Evolutionary conservation across 2,888 invertebrate genomes (phyloP), one percentile per base, ranked within the genome.

Genomic region (Amaurobius ferox): DNA sequence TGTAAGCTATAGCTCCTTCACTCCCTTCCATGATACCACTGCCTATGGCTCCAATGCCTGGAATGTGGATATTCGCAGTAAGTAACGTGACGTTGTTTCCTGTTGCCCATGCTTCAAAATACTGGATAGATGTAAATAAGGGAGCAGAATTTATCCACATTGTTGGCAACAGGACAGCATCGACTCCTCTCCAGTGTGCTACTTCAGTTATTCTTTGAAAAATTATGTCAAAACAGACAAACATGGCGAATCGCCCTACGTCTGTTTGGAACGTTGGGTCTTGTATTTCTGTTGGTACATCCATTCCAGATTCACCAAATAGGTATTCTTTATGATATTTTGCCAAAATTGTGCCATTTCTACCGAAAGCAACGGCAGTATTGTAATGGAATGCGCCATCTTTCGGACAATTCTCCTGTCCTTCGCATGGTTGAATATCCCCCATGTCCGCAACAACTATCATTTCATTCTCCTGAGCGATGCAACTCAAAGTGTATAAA

Each of bases 71-170:
- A 19, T 95, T 95, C 1, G 96, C 92, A 0, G 94, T 94, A 13
- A 96, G 90, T 1, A 96, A 92, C 90, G 95, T 95, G 0, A 95
- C 94, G 79, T 95, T 92, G 90, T 94, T 92, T 0, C 93, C 92
- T 80, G 93, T 93, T 0, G 96, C 93, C 93, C 94, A 96, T 5
- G 94, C 93, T 80, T 94, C 93, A 90, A 96, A 96, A 2, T 93
- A 92, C 90, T 95, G 94, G 0, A 94, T 92, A 67, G 94, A 70
- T 23, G 74, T 19, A 6, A 71, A 32, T 90, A 94, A 95, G 0
- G 97, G 97, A 83, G 96, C 90, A 90, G 96, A 95, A 0, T 96
- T 95, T 89, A 95, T 95, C 96, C 97, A 97, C 91, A 95, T 94
- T 0, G 95, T 94, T 0, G 95, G 93, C 89, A 94, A 95, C 0